Base-by-base conservation (phyloP, 2,888 invertebrate species). In the Pristionchus arcanus region DNA sequence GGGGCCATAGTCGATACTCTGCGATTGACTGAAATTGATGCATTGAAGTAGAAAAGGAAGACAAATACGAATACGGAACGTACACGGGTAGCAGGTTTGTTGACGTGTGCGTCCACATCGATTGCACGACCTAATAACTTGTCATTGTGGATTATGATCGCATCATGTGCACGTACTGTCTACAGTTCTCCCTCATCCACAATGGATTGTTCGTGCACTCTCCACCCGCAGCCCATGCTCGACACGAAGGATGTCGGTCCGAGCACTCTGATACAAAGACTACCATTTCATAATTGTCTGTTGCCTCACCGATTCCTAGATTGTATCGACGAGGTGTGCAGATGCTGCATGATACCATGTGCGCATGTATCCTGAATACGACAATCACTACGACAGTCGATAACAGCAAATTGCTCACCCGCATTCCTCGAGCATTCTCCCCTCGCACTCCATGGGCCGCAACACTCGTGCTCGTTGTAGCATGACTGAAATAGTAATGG, bases 391-490 rank as follows among this genome's bases (percentile, higher is more conserved):
- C 42, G 13, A 0, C 11, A 3, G n/a, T 25, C 25, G 25, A 5
- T 7, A 7, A 63, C 2, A 25, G 25, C 4, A 11, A 1, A 5
- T n/a, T 9, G 25, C 63, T 37, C 25, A 85, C 66, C 49, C 9
- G 68, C 49, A 37, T 90, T 90, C 25, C 53, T 81, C n/a, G 28
- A 25, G 42, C 90, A 90, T 21, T 90, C 77, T 53, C 87, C 87
- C 42, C 63, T 31, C 31, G 74, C 81, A 49, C 49, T 5, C 90
- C 90, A 90, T n/a, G 87, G 63, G 19, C 66, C 90, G 53, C 90
- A 90, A 34, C 90, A 90, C 34, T 90, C 90, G 74, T 90, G 86
- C 66, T 90, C 90, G 90, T 90, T 90, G 68, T 81, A 90, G 87
- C 90, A 90, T 9, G 87, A 86, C 66, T 68, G 55, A 0, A 81